Evolutionary conservation across 2,113 vertebrate species (phyloP).

Genomic region (Reinhardtius hippoglossoides): DNA sequence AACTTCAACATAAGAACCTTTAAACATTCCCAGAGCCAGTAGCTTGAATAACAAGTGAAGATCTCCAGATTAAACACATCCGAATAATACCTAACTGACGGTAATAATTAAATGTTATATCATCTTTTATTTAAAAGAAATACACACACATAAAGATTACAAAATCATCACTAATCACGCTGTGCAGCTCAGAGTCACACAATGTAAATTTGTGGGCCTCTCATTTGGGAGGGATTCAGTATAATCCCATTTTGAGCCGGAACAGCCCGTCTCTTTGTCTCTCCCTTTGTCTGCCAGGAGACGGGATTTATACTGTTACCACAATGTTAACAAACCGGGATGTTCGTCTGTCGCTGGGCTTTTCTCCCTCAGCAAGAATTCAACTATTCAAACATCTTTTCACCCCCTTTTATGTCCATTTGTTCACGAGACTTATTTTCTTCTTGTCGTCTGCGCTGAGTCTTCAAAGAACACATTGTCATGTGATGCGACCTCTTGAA

Average conservation of each 20-base stretch:
- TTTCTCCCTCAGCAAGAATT: not conserved
- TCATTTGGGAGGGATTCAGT: conserved; percentile 21
- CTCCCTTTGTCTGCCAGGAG: conserved; percentile 19
- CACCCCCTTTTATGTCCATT: not conserved
- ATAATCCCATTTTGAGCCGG: conserved; percentile 30
- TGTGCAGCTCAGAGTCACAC: conserved; percentile 2
- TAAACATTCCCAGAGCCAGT: too few relatives aligned
- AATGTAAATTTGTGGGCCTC: conserved; percentile 16
- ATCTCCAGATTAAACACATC: too few relatives aligned
- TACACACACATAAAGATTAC: too few relatives aligned
- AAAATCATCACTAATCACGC: conserved; percentile 15
- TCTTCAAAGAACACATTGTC: not conserved
- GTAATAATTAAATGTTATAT: not conserved
- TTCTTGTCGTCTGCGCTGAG: too few relatives aligned
- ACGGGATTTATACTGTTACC: conserved; percentile 18
- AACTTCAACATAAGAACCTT: too few relatives aligned
- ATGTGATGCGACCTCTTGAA: not conserved
- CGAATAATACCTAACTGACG: not conserved
- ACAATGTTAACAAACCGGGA: conserved; percentile 1
- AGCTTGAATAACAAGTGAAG: too few relatives aligned
- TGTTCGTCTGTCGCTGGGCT: not conserved
- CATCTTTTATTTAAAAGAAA: too few relatives aligned
- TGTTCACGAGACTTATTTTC: too few relatives aligned
- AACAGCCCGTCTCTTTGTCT: conserved; percentile 18
- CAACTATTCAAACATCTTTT: too few relatives aligned